Conservation (phyloP, 2,113 vertebrate species). For the western clawed frog (Xenopus tropicalis) region UCB_Xtro_10.0 CM004445.2:151351001-151351500, state of each 20-base stretch:
- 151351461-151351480: no score
- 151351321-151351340: slow-evolving; percentile 71
- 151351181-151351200: slow-evolving; percentile 66
- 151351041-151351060: background rate
- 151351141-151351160: slow-evolving; percentile 74
- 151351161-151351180: slow-evolving; percentile 71
- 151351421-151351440: no score
- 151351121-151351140: slow-evolving; percentile 85
- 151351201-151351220: slow-evolving; percentile 49
- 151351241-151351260: no score
- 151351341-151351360: slow-evolving; percentile 69
- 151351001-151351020: slow-evolving; percentile 89
- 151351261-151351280: background rate
- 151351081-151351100: no score
- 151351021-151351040: background rate
- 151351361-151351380: slow-evolving; percentile 13
- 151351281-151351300: background rate
- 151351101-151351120: slow-evolving; percentile 51
- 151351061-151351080: no score
- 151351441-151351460: no score
- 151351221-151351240: background rate
- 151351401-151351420: no score
- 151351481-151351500: no score
- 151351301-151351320: slow-evolving; percentile 68
- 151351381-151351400: background rate